A percentile compares a stretch with the other conserved stretches of the same genome.
Conservation (phyloP, 2,888 invertebrate species). For the Conomelus anceps region DNA sequence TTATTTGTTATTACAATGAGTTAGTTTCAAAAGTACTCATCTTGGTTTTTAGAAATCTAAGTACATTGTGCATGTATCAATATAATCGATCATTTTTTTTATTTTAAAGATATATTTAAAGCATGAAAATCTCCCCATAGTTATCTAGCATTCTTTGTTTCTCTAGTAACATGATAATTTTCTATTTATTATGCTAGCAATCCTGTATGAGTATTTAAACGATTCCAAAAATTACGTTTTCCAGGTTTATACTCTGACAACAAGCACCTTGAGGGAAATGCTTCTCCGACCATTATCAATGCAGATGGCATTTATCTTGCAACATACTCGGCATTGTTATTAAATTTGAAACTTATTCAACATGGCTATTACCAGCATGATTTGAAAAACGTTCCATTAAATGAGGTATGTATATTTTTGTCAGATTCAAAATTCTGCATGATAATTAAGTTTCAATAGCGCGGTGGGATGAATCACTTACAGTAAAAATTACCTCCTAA, state of each 20-base stretch:
- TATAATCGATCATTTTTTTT: too few relatives aligned
- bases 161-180: neutral
- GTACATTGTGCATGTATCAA: too few relatives aligned
- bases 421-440: neutral
- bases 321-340: conserved; percentile 73
- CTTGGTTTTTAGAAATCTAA: too few relatives aligned
- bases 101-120: too few relatives aligned
- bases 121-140: conserved; percentile 51
- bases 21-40: too few relatives aligned
- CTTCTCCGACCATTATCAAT: conserved; percentile 65
- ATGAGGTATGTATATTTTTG: conserved; percentile 43
- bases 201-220: neutral
- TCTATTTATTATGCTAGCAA: neutral
- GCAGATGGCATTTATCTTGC: conserved; percentile 92
- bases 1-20: too few relatives aligned
- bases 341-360: conserved; percentile 72
- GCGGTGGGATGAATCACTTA: neutral
- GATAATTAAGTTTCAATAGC: neutral
- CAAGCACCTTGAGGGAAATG: conserved; percentile 18
- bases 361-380: conserved; percentile 62
- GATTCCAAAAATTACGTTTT: neutral
- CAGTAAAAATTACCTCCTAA: too few relatives aligned
- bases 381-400: conserved; percentile 44
- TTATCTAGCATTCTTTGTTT: neutral
- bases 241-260: conserved; percentile 27